Evolutionary conservation across 1,140 invertebrate genomes (phyloP).

Genomic region (Nasonia longicornis): DNA sequence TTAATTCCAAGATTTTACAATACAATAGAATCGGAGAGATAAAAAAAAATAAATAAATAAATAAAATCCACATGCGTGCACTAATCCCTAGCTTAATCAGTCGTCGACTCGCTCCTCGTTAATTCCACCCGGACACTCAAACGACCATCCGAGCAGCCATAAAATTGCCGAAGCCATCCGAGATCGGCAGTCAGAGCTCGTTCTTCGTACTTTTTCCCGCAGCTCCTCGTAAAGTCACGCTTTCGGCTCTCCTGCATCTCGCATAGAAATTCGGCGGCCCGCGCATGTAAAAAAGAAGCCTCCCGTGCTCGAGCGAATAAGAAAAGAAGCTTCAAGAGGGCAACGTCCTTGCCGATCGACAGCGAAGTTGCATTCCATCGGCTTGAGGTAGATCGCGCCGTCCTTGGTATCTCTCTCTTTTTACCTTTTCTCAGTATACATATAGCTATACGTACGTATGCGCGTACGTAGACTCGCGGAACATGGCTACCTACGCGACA

Average conservation of each 20-base stretch:
- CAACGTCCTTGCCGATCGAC: slow-evolving; percentile 27
- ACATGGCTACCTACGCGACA: slow-evolving; percentile 2
- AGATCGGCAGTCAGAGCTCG: background rate
- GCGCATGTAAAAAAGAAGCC: no score
- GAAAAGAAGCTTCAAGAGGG: slow-evolving; percentile 8
- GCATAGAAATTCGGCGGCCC: background rate
- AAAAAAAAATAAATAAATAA: no score
- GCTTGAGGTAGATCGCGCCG: slow-evolving; percentile 36
- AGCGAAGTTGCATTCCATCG: slow-evolving; percentile 33
- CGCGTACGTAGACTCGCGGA: background rate
- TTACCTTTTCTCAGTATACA: slow-evolving; percentile 9
- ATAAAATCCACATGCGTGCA: no score
- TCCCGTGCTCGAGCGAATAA: background rate
- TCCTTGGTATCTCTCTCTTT: slow-evolving; percentile 39
- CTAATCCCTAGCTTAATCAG: no score
- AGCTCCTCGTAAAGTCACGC: background rate
- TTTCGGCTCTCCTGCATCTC: background rate
- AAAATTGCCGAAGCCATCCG: no score
- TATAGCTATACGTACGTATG: background rate
- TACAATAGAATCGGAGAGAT: no score
- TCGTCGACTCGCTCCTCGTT: no score
- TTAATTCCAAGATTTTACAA: no score
- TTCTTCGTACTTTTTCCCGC: background rate
- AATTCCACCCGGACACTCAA: no score
- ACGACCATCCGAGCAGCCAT: no score